Evolutionary conservation across 2,113 vertebrate species (phyloP), one percentile per base, ranked within the genome.

Genomic region (Zingel zingel): DNA sequence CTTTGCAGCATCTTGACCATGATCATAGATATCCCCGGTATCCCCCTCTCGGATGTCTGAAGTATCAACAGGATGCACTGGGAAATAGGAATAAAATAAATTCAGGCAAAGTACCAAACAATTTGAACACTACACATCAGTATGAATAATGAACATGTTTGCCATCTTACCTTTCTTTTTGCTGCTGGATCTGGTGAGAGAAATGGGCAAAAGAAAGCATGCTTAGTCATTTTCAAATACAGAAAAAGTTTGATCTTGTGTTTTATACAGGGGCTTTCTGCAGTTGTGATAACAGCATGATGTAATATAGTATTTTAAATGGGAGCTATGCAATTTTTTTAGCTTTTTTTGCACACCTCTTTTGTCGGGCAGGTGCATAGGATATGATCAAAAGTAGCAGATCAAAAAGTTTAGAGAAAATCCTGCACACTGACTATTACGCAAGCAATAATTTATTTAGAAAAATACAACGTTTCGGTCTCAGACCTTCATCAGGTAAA

Each of bases 111-210:
- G 15, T 21, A 39, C 5, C 23, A 63, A 76, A 4, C 19, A 36
- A 58, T 48, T 5, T 45, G 11, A 51, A 33, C 36, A 64, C 5
- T 23, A 13, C 1, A 19, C 6, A 50, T 53, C 16, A 30, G 10
- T n/a, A 6, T 21, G 6, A 1, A 62, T 8, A 30, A 57, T 47
- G 3, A 43, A 62, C 6, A 74, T 65, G 0, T 47, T 3, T 25
- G 12, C 0, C 18, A 73, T 63, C 86, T 86, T 67, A 91, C 88
- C 51, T 33, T 27, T 74, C 27, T n/a, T 54, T 85, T 84, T 91
- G 25, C 6, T 71, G 3, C 0, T 0, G 56, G 82, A 92, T n/a
- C 91, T 93, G 30, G 5, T 1, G 66, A 23, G 43, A 82, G 67
- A 68, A 43, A 79, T 3, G 8, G 15, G 6, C 14, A 25, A 57